phyloP scores from a whole-genome alignment of 1,140 invertebrate genomes.

The Eumaeus atala region DNA sequence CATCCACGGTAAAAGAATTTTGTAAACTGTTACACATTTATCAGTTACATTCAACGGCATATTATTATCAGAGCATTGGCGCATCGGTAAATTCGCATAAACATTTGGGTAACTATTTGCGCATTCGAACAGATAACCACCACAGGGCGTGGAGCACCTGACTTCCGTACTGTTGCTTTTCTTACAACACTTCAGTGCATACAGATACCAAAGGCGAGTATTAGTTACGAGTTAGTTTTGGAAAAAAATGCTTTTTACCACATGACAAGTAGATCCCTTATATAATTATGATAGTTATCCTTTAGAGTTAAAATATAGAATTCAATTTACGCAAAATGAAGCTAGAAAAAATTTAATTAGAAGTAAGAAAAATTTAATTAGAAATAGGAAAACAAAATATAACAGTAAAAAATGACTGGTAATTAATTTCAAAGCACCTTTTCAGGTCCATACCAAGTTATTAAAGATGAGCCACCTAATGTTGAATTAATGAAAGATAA shows the following conservation, averaged over 20 bases:
- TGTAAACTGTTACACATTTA: conserved; percentile 22
- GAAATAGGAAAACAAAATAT: too few species aligned
- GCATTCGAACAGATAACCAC: conserved; percentile 19
- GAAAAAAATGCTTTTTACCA: conserved; percentile 9
- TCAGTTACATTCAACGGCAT: conserved; percentile 18
- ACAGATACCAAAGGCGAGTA: neutral
- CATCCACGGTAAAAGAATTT: conserved; percentile 18
- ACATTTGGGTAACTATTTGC: conserved; percentile 16
- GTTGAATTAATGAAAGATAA: too few species aligned
- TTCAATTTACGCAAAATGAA: too few species aligned
- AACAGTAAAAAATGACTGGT: too few species aligned
- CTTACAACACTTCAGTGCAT: conserved; percentile 16
- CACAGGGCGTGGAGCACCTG: conserved; percentile 15
- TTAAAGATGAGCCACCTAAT: too few species aligned
- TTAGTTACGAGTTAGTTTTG: neutral
- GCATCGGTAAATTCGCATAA: conserved; percentile 24
- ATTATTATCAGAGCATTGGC: conserved; percentile 24
- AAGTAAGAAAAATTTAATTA: too few species aligned
- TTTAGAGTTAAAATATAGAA: too few species aligned
- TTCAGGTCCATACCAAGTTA: too few species aligned
- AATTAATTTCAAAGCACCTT: too few species aligned
- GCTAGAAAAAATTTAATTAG: too few species aligned
- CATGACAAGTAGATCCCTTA: too few species aligned
- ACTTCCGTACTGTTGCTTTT: conserved; percentile 22
- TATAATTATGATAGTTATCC: too few species aligned